A percentile compares a stretch with the other conserved stretches of the same genome.
Conservation (phyloP, 2,797 vertebrate genomes). For the Acrossocheilus wenchowensis region DNA sequence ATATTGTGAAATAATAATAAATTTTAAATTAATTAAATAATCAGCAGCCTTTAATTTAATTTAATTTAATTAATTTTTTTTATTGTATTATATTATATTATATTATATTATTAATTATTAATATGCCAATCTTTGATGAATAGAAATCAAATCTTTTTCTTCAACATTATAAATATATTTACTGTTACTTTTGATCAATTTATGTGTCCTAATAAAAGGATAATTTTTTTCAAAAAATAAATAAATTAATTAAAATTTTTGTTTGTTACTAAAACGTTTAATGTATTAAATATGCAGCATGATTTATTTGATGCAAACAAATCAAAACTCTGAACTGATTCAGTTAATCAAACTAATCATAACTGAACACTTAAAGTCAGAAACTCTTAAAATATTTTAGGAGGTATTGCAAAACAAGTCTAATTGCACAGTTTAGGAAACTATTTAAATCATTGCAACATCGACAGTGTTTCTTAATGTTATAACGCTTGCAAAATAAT, state of each 20-base stretch:
- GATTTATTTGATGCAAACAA: not conserved
- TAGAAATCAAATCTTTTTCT: too few relatives aligned
- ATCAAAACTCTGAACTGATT: not conserved
- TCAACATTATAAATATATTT: too few relatives aligned
- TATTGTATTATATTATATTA: too few relatives aligned
- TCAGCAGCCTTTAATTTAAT: too few relatives aligned
- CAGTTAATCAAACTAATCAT: not conserved
- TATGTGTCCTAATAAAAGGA: not conserved
- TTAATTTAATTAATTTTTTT: too few relatives aligned
- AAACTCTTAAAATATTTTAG: not conserved
- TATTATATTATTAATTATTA: too few relatives aligned
- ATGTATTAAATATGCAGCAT: not conserved
- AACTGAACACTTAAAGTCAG: not conserved
- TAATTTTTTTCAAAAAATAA: not conserved
- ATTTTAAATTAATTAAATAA: too few relatives aligned
- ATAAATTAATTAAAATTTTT: not conserved
- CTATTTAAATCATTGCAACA: constrained; percentile 7
- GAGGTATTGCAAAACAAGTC: constrained; percentile 1
- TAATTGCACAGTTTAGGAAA: constrained; percentile 15
- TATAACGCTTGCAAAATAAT: not conserved
- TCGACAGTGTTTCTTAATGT: not conserved
- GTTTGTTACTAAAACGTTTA: not conserved
- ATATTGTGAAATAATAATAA: too few relatives aligned
- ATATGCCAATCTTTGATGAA: too few relatives aligned
- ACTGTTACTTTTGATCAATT: not conserved